Evolutionary conservation across 1,140 invertebrate genomes (phyloP), one percentile per base, ranked within the genome.

Genomic region (Chionoecetes opilio): DNA sequence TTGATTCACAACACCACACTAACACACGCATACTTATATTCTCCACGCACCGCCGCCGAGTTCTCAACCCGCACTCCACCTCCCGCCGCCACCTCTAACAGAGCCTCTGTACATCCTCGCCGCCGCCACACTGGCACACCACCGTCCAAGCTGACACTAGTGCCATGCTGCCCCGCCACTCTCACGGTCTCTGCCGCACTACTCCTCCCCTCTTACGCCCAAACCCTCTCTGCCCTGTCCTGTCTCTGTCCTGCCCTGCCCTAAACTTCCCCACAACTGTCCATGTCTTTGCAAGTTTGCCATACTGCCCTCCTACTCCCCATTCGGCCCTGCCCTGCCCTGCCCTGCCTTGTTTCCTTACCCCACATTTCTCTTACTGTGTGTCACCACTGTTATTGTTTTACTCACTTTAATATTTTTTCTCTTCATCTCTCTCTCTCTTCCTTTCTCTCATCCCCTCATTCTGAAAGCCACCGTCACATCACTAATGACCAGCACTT

Each of bases 71-170:
- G 37, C 85, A 88, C 26, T 6, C 35, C 35, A 9, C 32, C 11
- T n/a, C 34, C n/a, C 0, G 46, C 3, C 46, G 41, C 63, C 46
- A 34, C 31, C 29, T 34, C 89, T 29, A 91, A 53, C 88, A 90
- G 88, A 53, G 88, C 41, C 88, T 17, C 88, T 41, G 53, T 53
- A 53, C 88, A 75, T 75, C 63, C 63, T n/a, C 21, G 21, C 63
- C n/a, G 21, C n/a, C 21, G 21, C 21, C 21, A 26, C 46, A 53
- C 46, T 75, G 63, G 63, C 63, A 75, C 63, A 75, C 63, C 63
- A 75, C 63, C 63, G 88, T 90, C 37, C 38, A 53, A n/a, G 63
- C 89, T 75, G 89, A 91, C 89, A 91, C 89, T 90, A 53, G 89
- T 91, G 89, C 89, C 53, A 91, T 53, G 89, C 26, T 91, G 21